Evolutionary conservation across 2,888 invertebrate genomes (phyloP).

Genomic region (Celastrina argiolus): DNA sequence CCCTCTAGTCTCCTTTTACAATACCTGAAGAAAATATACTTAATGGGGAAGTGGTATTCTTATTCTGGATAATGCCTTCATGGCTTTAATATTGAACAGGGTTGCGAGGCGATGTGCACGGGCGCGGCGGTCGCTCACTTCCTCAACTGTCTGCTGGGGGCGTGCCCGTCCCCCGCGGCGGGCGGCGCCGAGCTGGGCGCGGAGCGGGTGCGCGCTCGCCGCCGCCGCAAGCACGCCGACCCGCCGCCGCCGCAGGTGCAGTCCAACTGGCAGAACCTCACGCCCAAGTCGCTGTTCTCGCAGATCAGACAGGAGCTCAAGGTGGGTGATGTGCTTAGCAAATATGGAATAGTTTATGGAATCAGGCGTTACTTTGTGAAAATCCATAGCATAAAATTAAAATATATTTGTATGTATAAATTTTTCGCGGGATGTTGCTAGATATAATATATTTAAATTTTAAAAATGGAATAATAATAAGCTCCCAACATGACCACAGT

Average conservation of each 20-base stretch:
- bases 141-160: constrained; percentile 94
- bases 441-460: too few species aligned
- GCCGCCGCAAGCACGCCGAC: constrained; percentile 52
- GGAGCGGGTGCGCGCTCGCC: constrained; percentile 54
- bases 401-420: too few species aligned
- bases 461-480: too few species aligned
- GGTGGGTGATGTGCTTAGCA: constrained; percentile 37
- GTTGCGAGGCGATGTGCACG: constrained; percentile 92
- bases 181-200: constrained; percentile 44
- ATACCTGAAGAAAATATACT: too few species aligned
- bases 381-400: too few species aligned
- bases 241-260: constrained; percentile 52
- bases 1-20: too few species aligned
- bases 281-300: constrained; percentile 91
- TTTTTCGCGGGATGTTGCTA: too few species aligned
- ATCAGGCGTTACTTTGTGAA: too few species aligned
- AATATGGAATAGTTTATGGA: too few species aligned
- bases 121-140: constrained; percentile 96
- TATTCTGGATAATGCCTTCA: too few species aligned
- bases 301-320: constrained; percentile 90
- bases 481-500: too few species aligned
- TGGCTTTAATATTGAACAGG: constrained; percentile 54
- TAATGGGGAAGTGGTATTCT: too few species aligned
- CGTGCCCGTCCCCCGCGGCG: constrained; percentile 79
- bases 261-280: constrained; percentile 89